phyloP scores from a whole-genome alignment of 2,797 vertebrate genomes.

The Lophotriccus pileatus region DNA sequence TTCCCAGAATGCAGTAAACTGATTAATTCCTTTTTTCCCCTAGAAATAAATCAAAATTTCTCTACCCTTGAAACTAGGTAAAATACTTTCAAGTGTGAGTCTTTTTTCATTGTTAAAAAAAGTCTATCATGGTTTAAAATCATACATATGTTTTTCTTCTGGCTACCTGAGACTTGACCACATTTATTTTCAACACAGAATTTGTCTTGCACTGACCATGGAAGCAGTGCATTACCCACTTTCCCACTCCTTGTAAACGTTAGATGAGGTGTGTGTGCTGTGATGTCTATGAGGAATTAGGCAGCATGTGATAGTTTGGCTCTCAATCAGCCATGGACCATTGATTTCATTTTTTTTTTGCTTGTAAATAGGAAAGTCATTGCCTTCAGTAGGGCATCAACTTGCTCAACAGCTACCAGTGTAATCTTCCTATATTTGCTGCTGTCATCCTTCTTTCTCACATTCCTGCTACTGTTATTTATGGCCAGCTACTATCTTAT shows the following conservation, averaged over 20 bases:
- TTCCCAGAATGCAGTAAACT: background rate
- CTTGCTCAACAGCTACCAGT: background rate
- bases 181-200: background rate
- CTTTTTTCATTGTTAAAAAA: background rate
- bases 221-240: background rate
- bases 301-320: background rate
- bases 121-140: background rate
- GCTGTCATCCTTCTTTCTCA: conserved; percentile 13
- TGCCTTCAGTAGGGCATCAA: background rate
- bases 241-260: background rate
- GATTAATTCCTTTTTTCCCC: background rate
- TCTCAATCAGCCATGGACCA: background rate
- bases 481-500: background rate
- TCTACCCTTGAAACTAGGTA: background rate
- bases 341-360: background rate
- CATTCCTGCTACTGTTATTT: conserved; percentile 14
- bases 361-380: background rate
- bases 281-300: background rate
- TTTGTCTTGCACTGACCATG: background rate
- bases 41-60: background rate
- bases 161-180: background rate
- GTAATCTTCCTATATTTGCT: background rate
- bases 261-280: background rate
- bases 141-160: background rate
- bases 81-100: background rate